Evolutionary conservation across 2,797 vertebrate genomes (phyloP).

Genomic region (Gobio occitaniae): DNA sequence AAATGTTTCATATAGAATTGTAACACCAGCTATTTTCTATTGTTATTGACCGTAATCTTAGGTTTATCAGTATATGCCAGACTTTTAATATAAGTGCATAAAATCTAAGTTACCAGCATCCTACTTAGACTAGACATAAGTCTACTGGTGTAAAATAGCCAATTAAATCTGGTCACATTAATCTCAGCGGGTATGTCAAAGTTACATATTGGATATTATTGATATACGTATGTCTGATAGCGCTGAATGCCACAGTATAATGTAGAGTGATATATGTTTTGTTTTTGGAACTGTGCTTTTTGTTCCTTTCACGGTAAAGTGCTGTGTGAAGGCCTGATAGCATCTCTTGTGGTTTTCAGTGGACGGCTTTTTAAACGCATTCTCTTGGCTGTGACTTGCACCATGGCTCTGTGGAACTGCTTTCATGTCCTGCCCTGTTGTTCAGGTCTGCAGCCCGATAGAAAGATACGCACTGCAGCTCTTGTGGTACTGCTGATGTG

Average conservation of each 20-base stretch:
- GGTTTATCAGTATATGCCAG: not conserved
- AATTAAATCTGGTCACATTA: not conserved
- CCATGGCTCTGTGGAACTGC: conserved; percentile 17
- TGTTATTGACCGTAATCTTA: not conserved
- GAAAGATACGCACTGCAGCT: conserved; percentile 43
- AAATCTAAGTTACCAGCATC: not conserved
- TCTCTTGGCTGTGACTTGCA: conserved; percentile 52
- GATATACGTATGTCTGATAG: not conserved
- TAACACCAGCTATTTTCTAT: not conserved
- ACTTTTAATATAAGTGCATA: not conserved
- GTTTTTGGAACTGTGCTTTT: conserved; percentile 42
- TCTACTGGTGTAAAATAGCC: not conserved
- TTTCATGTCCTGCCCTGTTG: conserved; percentile 54
- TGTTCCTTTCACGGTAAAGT: conserved; percentile 53
- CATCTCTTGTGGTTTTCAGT: conserved; percentile 50
- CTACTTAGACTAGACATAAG: not conserved
- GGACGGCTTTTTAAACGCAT: conserved; percentile 49
- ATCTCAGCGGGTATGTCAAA: not conserved
- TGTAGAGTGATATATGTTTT: conserved; percentile 16
- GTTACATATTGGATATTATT: not conserved
- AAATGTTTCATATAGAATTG: not conserved
- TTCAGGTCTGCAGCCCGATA: conserved; percentile 43
- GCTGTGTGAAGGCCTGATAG: conserved; percentile 46
- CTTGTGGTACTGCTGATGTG: conserved; percentile 25
- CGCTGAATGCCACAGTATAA: not conserved